Conservation (phyloP, 2,113 vertebrate genomes). For the Larimichthys polyactis region DNA sequence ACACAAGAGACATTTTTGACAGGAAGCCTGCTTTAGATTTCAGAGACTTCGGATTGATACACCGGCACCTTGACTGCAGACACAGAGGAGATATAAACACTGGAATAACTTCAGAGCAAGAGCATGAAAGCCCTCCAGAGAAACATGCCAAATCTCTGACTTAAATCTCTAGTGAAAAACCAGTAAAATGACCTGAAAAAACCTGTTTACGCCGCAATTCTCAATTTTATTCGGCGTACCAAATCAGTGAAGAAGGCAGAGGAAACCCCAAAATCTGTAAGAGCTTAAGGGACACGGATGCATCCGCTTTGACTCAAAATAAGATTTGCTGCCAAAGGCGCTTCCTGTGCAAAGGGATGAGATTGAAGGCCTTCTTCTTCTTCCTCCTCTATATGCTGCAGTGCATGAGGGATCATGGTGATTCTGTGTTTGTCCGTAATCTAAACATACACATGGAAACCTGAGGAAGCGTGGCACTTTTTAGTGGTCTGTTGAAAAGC, state of each 20-base stretch:
- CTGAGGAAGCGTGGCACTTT: neutral
- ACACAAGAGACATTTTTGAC: neutral
- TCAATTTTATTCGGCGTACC: neutral
- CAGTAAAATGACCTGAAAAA: neutral
- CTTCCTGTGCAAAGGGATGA: neutral
- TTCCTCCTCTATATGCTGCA: neutral
- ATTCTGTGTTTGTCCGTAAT: neutral
- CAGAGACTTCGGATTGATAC: conserved; percentile 26
- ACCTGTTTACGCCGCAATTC: neutral
- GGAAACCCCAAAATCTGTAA: neutral
- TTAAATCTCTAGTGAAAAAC: neutral
- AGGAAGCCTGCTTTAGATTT: conserved; percentile 21
- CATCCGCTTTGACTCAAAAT: neutral
- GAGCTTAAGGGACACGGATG: neutral
- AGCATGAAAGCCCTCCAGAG: conserved; percentile 20
- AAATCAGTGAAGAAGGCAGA: conserved; percentile 6
- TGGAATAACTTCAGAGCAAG: conserved; percentile 51
- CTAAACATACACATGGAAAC: neutral
- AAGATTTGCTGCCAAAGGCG: neutral
- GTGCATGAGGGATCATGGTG: neutral
- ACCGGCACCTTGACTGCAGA: conserved; percentile 3
- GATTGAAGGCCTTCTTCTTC: neutral
- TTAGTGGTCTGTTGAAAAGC: neutral
- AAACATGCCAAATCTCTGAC: neutral
- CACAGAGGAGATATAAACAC: neutral